Percentiles rank a stretch among this genome's conserved stretches.
Evolutionary conservation across 2,113 vertebrate genomes (phyloP).

Genomic region (Dicaeum eximium): DNA sequence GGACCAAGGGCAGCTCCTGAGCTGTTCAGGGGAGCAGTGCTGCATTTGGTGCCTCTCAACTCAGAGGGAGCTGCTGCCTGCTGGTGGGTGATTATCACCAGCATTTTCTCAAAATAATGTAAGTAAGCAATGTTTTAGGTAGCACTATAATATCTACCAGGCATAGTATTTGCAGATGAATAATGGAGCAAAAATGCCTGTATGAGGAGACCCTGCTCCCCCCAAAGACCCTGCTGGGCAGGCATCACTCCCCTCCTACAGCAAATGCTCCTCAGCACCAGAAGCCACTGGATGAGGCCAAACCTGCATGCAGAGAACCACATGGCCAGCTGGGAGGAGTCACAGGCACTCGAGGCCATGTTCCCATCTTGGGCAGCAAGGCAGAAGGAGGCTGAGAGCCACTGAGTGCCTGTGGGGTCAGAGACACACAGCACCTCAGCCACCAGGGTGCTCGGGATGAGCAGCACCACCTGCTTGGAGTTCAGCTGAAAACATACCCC

Average conservation of each 20-base stretch:
- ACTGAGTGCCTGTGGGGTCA: rapidly evolving
- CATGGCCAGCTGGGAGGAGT: neutral
- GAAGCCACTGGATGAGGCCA: rapidly evolving
- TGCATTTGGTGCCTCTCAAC: neutral
- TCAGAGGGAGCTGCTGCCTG: neutral
- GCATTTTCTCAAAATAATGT: neutral
- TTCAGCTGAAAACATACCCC: rapidly evolving
- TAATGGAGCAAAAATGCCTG: neutral
- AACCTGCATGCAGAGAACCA: neutral
- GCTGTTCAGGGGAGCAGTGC: neutral
- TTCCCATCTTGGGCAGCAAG: rapidly evolving
- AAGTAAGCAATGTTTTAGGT: neutral
- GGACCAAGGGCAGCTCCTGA: neutral
- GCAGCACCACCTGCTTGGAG: neutral
- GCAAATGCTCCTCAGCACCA: neutral
- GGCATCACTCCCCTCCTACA: neutral
- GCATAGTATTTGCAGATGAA: neutral
- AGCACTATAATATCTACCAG: neutral
- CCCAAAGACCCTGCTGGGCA: neutral
- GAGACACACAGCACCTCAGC: neutral
- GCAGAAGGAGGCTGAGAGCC: neutral
- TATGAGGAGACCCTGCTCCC: neutral
- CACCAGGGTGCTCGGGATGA: rapidly evolving
- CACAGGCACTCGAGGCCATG: rapidly evolving
- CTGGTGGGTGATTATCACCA: slow-evolving; percentile 1